Base-by-base conservation (phyloP, 2,888 invertebrate genomes). In the Cheilosia impressa region DNA sequence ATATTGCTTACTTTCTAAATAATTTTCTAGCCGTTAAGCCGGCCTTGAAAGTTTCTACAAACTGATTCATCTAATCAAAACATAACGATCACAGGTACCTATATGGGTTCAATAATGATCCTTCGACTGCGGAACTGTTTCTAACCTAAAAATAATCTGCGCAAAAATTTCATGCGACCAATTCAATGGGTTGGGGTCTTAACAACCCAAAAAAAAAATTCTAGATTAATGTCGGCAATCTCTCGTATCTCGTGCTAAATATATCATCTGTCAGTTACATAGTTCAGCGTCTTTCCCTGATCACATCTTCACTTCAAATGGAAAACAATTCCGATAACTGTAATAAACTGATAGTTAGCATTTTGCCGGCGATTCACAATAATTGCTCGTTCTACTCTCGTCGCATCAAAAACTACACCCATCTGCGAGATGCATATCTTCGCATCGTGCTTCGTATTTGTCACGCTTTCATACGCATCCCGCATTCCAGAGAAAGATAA, bases 361-460 rank as follows among this genome's bases (percentile, higher is more conserved):
- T 71, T 71, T 63, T 38, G 45, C 9, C 50, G 52, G 52, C 76
- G 66, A 76, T 85, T 76, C 13, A 76, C 71, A 80, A 75, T 71
- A 82, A 71, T 68, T 75, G 75, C 31, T 10, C 15, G 19, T 38
- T 50, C 9, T 24, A 52, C n/a, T 24, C 38, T 58, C 24, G 3
- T 34, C 45, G 13, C 43, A 53, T 34, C 57, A 7, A 72, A 19
- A 38, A 62, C 22, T 69, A 19, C 43, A 4, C n/a, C 47, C 24
- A 47, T 24, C 10, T 38, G 38, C 15, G 22, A 24, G 24, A 24
- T 13, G 31, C 22, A 34, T 71, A 78, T 69, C 63, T 66, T 50
- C 27, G 45, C 31, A 65, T 66, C 84, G 72, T 75, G 84, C 76
- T 72, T 55, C 76, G 65, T 38, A 85, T 85, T 84, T 38, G 84